Conservation (phyloP, 2,888 invertebrate genomes). For the Lapara coniferarum region DNA sequence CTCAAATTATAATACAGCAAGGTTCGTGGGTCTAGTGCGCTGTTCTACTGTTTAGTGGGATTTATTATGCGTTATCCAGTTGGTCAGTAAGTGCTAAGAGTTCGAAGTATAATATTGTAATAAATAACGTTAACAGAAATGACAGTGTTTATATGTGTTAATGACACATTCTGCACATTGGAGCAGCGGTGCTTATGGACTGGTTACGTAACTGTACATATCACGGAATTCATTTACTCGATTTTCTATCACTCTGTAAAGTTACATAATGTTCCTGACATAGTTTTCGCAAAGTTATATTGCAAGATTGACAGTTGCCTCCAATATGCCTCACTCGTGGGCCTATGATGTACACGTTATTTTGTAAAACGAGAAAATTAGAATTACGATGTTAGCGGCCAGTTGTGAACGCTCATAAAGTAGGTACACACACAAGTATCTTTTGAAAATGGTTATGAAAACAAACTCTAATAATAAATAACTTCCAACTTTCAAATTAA, state of each 20-base stretch:
- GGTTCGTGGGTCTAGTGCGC: no score
- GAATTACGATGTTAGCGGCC: not conserved
- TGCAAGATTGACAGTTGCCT: conserved; percentile 15
- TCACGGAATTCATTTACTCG: conserved; percentile 12
- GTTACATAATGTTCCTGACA: conserved; percentile 8
- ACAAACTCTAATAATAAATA: not conserved
- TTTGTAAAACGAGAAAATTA: not conserved
- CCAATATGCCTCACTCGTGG: conserved; percentile 1
- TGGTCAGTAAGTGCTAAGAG: no score
- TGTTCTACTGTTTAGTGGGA: no score
- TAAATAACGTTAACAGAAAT: conserved; percentile 3
- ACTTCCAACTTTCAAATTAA: not conserved
- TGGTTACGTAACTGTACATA: not conserved
- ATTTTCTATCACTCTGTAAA: conserved; percentile 10
- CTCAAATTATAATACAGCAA: no score
- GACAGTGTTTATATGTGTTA: conserved; percentile 8
- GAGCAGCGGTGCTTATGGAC: conserved; percentile 1
- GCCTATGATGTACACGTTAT: conserved; percentile 7
- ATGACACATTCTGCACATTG: conserved; percentile 8
- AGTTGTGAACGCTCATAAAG: not conserved
- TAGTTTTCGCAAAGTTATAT: conserved; percentile 6
- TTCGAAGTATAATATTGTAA: not conserved
- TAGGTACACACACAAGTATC: not conserved
- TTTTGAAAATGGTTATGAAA: conserved; percentile 2
- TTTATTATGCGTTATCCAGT: no score